Percentiles rank a stretch among this genome's conserved stretches.
Evolutionary conservation across 2,888 invertebrate genomes (phyloP).

Genomic region (Cryptocheilus praepositus): DNA sequence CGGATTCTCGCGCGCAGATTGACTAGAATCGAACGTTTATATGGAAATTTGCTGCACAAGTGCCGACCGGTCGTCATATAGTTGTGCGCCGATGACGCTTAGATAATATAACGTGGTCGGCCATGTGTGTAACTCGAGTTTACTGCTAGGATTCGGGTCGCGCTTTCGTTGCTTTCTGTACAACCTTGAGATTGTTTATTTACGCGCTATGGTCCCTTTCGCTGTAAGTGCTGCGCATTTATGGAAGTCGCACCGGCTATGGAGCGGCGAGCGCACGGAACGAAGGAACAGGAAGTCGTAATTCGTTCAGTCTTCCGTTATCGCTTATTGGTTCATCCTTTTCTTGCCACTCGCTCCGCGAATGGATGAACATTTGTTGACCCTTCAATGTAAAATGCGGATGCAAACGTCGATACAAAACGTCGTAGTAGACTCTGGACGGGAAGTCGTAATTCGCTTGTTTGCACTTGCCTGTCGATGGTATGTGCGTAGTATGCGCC

Average conservation of each 20-base stretch:
- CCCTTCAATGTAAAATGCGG: conserved; percentile 21
- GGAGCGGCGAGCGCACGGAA: background rate
- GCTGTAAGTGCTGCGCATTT: background rate
- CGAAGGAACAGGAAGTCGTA: conserved; percentile 48
- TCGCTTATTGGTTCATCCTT: conserved; percentile 50
- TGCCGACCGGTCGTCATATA: no score
- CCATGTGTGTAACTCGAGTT: no score
- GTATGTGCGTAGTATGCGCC: background rate
- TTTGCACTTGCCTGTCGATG: conserved; percentile 2
- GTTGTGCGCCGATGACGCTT: no score
- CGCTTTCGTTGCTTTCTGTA: no score
- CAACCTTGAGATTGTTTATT: background rate
- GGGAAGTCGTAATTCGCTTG: conserved; percentile 32
- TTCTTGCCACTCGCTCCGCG: conserved; percentile 30
- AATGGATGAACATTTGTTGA: conserved; percentile 39
- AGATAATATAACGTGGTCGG: no score
- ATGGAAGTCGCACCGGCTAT: background rate
- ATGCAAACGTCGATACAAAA: conserved; percentile 20
- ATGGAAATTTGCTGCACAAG: no score
- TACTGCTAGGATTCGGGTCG: no score
- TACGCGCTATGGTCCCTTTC: conserved; percentile 11
- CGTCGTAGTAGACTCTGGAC: conserved; percentile 12
- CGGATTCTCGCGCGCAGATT: background rate
- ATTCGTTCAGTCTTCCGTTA: conserved; percentile 41
- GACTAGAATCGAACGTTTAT: no score